Evolutionary conservation across 2,888 invertebrate species (phyloP).

Genomic region (Athrips mouffetella): DNA sequence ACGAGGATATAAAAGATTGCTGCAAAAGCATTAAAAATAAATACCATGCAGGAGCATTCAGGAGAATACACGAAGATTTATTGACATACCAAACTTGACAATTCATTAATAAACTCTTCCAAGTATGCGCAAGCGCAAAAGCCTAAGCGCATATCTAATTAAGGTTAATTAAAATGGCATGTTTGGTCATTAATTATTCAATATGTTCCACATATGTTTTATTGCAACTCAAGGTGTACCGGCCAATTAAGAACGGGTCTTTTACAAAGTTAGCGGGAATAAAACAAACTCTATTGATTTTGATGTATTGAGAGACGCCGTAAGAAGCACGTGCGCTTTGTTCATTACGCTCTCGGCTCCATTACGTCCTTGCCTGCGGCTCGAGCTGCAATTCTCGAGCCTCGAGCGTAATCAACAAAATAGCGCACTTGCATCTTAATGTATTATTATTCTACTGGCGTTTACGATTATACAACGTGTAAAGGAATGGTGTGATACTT

Average conservation of each 20-base stretch:
- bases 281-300: neutral
- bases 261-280: neutral
- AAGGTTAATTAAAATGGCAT: constrained; percentile 22
- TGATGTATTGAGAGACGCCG: no score
- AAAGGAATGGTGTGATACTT: no score
- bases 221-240: neutral
- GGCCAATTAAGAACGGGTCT: neutral
- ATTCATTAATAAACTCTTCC: constrained; percentile 27
- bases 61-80: constrained; percentile 14
- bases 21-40: no score
- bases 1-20: no score
- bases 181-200: constrained; percentile 25
- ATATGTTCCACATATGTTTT: constrained; percentile 13
- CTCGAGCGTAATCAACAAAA: no score
- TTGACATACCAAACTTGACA: constrained; percentile 30
- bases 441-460: no score
- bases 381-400: no score
- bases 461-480: no score
- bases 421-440: no score
- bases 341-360: no score
- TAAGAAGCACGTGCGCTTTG: no score
- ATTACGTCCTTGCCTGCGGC: no score
- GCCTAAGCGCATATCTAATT: constrained; percentile 16
- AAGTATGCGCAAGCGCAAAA: constrained; percentile 7
- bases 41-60: constrained; percentile 19